Evolutionary conservation across 2,113 vertebrate species (phyloP), one percentile per base, ranked within the genome.

Genomic region (Oreamnos americanus): DNA sequence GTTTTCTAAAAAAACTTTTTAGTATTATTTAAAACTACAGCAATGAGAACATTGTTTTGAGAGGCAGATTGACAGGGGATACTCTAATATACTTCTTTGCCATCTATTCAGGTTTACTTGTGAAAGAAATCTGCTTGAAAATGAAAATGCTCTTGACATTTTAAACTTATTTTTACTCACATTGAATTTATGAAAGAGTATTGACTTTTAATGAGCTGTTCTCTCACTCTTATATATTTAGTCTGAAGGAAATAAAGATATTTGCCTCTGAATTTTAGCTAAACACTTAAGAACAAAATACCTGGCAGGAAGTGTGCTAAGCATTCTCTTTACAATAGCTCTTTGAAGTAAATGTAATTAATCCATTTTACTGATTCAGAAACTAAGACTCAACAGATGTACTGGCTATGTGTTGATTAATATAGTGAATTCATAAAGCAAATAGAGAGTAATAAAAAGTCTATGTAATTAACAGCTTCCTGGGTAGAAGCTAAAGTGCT

Each of bases 321-420:
- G n/a, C 5, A 43, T 45, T 96, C 16, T 92, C 36, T 97, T 95
- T 85, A 90, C 25, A 91, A 43, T 87, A 90, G 28, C 49, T 95
- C 78, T 96, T 97, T 95, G 49, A 97, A 94, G 84, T 94, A 94
- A 28, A 2, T 87, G 8, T 97, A 67, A 87, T 97, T 91, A 97
- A 90, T 83, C 82, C 57, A 67, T 84, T 97, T 81, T 94, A 90
- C 95, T 97, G 95, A 97, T 90, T 96, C 51, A 96, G 87, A 94
- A 97, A 96, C 92, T 49, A 92, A 95, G 87, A 28, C 64, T 88
- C 64, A 47, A 7, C 33, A 86, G 62, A 96, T 47, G 74, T 36
- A 58, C n/a, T 94, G 55, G 10, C 78, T 97, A 2, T 78, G 19
- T 55, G 15, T 74, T 96, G 45, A 95, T 71, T 57, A 87, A 81